Percentiles rank a stretch among this genome's conserved stretches.
phyloP scores from a whole-genome alignment of 2,888 invertebrate genomes.

The Sipunculus nudus region DNA sequence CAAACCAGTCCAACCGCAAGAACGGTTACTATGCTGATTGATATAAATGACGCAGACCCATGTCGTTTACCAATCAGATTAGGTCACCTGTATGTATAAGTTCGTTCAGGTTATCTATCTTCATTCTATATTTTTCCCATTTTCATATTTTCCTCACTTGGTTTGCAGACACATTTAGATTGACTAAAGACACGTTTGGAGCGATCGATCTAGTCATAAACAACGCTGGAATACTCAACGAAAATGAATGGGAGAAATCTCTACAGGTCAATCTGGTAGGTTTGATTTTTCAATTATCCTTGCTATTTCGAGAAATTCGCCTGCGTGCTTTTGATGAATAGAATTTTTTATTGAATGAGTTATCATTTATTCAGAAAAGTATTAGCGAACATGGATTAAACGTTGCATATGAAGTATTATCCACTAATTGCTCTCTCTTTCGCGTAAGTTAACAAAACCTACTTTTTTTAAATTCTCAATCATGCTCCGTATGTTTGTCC shows the following conservation, averaged over 20 bases:
- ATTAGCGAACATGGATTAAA: too few relatives aligned
- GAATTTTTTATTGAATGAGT: too few relatives aligned
- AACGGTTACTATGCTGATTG: too few relatives aligned
- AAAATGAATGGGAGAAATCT: slow-evolving; percentile 21
- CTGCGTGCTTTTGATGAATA: neutral
- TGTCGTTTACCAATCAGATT: neutral
- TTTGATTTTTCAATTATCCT: neutral
- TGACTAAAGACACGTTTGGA: slow-evolving; percentile 31
- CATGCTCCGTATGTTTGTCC: too few relatives aligned
- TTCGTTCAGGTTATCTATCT: slow-evolving; percentile 14
- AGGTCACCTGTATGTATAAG: slow-evolving; percentile 9
- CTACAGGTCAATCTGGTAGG: slow-evolving; percentile 28
- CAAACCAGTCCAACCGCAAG: too few relatives aligned
- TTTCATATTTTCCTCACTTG: neutral
- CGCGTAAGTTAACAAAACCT: too few relatives aligned
- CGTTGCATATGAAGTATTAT: too few relatives aligned
- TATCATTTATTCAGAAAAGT: too few relatives aligned
- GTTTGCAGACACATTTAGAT: slow-evolving; percentile 31
- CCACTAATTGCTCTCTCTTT: too few relatives aligned
- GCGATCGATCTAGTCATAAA: slow-evolving; percentile 30
- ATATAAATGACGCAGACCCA: too few relatives aligned
- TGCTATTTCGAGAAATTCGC: neutral
- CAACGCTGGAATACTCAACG: slow-evolving; percentile 31
- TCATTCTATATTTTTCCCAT: too few relatives aligned
- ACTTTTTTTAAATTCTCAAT: too few relatives aligned